Evolutionary conservation across 2,113 vertebrate genomes (phyloP).

Genomic region (Heptranchias perlo): DNA sequence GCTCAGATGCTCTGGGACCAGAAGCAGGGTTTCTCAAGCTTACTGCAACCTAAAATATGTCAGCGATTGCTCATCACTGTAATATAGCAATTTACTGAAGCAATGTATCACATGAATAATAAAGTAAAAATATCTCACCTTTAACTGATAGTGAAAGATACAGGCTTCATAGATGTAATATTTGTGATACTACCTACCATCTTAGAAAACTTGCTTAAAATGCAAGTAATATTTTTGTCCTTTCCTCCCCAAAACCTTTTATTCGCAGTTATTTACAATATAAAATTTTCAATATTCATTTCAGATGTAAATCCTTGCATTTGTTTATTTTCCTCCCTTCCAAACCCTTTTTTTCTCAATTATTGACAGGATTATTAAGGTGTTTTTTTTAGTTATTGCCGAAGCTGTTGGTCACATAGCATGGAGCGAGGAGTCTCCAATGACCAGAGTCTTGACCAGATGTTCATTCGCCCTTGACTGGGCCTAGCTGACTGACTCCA

Average conservation of each 20-base stretch:
- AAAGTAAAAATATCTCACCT: neutral
- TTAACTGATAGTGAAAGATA: neutral
- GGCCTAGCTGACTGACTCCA: neutral
- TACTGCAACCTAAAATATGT: neutral
- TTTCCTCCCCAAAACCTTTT: neutral
- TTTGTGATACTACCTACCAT: neutral
- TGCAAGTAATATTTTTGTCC: neutral
- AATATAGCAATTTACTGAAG: neutral
- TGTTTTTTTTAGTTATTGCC: neutral
- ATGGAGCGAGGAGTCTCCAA: neutral
- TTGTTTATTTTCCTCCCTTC: neutral
- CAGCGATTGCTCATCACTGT: neutral
- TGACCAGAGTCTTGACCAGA: neutral
- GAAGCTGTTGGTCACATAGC: neutral
- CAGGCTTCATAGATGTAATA: neutral
- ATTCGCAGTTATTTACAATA: neutral
- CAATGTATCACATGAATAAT: neutral
- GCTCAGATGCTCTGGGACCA: neutral
- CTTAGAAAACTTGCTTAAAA: neutral
- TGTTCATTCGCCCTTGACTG: neutral
- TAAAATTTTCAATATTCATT: neutral
- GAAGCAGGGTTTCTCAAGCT: neutral
- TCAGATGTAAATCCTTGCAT: neutral
- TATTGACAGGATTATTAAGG: neutral
- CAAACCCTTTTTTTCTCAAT: neutral